These are phyloP conservation scores for Anodontia alba DNA, from an alignment of 2,888 invertebrate genomes.

Conservation along the genomic window DNA sequence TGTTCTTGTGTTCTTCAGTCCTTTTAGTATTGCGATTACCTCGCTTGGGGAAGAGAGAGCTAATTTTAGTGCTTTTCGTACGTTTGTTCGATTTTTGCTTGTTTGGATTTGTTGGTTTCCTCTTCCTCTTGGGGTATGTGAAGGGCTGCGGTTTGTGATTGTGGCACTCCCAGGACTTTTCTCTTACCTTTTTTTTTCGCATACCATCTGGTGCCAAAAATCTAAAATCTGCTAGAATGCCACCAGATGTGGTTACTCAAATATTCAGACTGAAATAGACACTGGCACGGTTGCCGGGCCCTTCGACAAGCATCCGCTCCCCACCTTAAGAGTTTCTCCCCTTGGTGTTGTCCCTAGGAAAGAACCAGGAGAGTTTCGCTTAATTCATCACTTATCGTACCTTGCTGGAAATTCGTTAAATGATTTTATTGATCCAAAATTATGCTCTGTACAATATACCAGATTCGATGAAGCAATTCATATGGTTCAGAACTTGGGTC, in stretches of 20 bases:
- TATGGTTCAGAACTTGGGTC: not conserved
- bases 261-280: not conserved
- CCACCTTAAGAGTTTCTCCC: not conserved
- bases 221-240: not conserved
- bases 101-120: too few relatives aligned
- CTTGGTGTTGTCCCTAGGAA: not conserved
- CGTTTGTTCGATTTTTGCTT: too few relatives aligned
- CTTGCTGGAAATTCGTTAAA: constrained; percentile 5
- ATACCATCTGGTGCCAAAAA: not conserved
- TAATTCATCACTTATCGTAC: constrained; percentile 30
- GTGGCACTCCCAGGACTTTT: too few relatives aligned
- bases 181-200: too few relatives aligned
- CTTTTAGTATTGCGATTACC: too few relatives aligned
- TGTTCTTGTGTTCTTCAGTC: too few relatives aligned
- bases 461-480: not conserved
- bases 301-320: not conserved
- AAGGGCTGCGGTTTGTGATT: too few relatives aligned
- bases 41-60: too few relatives aligned
- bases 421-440: constrained; percentile 9
- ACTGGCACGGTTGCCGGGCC: not conserved
- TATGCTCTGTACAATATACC: constrained; percentile 10
- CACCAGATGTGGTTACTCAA: not conserved
- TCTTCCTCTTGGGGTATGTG: too few relatives aligned
- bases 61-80: too few relatives aligned
- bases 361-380: constrained; percentile 7